A percentile compares a stretch with the other conserved stretches of the same genome.
Evolutionary conservation across 1,140 invertebrate genomes (phyloP).

Genomic region (Drosophila ficusphila): DNA sequence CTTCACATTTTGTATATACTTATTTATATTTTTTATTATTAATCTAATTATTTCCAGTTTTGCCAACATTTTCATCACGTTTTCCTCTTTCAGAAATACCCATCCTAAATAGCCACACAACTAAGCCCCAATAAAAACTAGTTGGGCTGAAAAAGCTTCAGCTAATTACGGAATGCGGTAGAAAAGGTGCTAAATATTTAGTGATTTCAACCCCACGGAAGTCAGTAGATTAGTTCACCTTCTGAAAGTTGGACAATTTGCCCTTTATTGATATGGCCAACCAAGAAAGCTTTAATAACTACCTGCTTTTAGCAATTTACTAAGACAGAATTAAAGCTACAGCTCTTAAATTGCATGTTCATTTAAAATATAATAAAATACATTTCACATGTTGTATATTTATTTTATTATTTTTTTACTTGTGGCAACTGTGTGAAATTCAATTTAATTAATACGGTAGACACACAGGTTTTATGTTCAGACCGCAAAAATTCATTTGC

Average conservation of each 20-base stretch:
- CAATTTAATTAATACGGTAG: not conserved
- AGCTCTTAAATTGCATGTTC: not conserved
- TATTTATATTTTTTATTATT: too few species aligned
- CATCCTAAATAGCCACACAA: conserved; percentile 12
- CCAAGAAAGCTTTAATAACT: conserved; percentile 11
- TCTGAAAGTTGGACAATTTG: conserved; percentile 12
- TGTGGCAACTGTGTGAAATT: not conserved
- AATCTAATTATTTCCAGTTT: too few species aligned
- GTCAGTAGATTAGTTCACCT: conserved; percentile 33
- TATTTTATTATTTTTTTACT: conserved; percentile 10
- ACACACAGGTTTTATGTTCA: not conserved
- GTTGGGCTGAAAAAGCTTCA: conserved; percentile 22
- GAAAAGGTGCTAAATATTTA: conserved; percentile 51
- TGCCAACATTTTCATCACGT: conserved; percentile 1
- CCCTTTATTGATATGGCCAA: conserved; percentile 25
- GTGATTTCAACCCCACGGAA: conserved; percentile 5
- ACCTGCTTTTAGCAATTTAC: not conserved
- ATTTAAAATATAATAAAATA: not conserved
- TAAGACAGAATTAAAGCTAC: too few species aligned
- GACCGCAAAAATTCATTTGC: conserved; percentile 22
- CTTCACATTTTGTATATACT: too few species aligned
- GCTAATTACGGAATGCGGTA: conserved; percentile 24
- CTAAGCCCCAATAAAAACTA: conserved; percentile 41
- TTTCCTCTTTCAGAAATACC: too few species aligned
- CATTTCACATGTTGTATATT: not conserved